Evolutionary conservation across 2,888 invertebrate genomes (phyloP).

Genomic region (Automeris io): DNA sequence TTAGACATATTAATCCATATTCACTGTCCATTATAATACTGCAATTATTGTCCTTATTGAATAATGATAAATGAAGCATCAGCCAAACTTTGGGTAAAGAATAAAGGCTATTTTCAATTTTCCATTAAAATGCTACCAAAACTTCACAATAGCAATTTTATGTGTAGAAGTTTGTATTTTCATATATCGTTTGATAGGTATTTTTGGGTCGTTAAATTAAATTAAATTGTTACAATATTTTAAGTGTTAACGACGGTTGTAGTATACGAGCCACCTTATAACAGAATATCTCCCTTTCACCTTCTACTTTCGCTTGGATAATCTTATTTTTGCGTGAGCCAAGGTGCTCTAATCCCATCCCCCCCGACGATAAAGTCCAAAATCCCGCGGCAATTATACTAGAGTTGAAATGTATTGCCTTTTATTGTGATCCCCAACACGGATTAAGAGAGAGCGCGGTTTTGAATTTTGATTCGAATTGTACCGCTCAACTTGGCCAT

Average conservation of each 20-base stretch:
- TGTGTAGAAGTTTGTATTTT: too few relatives aligned
- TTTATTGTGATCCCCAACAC: constrained; percentile 77
- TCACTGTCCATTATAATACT: too few relatives aligned
- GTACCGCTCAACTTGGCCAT: constrained; percentile 58
- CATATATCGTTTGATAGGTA: too few relatives aligned
- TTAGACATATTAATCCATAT: too few relatives aligned
- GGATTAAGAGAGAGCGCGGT: constrained; percentile 77
- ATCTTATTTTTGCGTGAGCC: constrained; percentile 62
- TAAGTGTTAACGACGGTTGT: constrained; percentile 19
- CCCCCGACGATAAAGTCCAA: constrained; percentile 38
- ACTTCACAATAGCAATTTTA: too few relatives aligned
- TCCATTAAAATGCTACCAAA: too few relatives aligned
- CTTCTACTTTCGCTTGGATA: constrained; percentile 76
- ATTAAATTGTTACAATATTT: too few relatives aligned
- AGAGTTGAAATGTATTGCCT: constrained; percentile 76
- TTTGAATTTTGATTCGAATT: constrained; percentile 77
- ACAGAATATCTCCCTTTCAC: constrained; percentile 75
- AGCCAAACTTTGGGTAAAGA: too few relatives aligned
- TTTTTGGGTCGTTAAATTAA: too few relatives aligned
- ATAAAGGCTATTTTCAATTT: too few relatives aligned
- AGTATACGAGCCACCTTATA: constrained; percentile 41
- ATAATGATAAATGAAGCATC: too few relatives aligned
- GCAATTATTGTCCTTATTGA: too few relatives aligned
- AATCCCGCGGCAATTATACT: constrained; percentile 29
- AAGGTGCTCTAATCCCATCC: constrained; percentile 41